These are phyloP conservation scores for Dione juno DNA, from an alignment of 2,888 invertebrate genomes.

Conservation along the genomic window DNA sequence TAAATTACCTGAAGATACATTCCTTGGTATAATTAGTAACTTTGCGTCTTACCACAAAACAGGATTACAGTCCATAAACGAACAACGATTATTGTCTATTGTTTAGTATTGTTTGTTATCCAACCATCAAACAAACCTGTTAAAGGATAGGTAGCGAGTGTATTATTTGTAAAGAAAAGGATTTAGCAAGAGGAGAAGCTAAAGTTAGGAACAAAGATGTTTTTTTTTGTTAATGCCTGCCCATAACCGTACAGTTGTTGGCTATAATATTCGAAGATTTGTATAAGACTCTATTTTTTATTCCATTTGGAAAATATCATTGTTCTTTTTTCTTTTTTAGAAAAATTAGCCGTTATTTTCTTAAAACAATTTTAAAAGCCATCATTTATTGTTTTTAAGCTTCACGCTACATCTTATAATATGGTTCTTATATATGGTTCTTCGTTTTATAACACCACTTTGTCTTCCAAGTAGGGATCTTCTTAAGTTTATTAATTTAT, in stretches of 20 bases:
- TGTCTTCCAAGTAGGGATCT: too few species aligned
- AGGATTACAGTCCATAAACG: slow-evolving; percentile 54
- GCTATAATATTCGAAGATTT: slow-evolving; percentile 43
- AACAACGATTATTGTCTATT: slow-evolving; percentile 60
- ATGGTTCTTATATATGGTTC: too few species aligned
- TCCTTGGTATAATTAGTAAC: slow-evolving; percentile 55
- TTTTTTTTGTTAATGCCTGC: slow-evolving; percentile 34
- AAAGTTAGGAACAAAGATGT: slow-evolving; percentile 43
- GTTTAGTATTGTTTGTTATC: slow-evolving; percentile 60
- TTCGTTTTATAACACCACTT: too few species aligned
- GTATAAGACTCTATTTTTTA: slow-evolving; percentile 28
- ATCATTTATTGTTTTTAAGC: not conserved
- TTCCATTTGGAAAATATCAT: not conserved
- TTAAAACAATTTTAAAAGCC: not conserved
- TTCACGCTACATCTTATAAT: too few species aligned
- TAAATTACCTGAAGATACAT: slow-evolving; percentile 49
- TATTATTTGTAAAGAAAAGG: slow-evolving; percentile 59
- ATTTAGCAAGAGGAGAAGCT: slow-evolving; percentile 54
- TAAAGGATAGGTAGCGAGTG: slow-evolving; percentile 55
- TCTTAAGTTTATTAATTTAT: too few species aligned
- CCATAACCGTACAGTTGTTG: slow-evolving; percentile 30
- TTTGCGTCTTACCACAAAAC: slow-evolving; percentile 56
- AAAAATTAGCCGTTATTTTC: not conserved
- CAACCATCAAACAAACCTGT: slow-evolving; percentile 44
- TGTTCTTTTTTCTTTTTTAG: slow-evolving; percentile 1